phyloP scores from a whole-genome alignment of 1,140 invertebrate species.

The Protaetia brevitarsis region DNA sequence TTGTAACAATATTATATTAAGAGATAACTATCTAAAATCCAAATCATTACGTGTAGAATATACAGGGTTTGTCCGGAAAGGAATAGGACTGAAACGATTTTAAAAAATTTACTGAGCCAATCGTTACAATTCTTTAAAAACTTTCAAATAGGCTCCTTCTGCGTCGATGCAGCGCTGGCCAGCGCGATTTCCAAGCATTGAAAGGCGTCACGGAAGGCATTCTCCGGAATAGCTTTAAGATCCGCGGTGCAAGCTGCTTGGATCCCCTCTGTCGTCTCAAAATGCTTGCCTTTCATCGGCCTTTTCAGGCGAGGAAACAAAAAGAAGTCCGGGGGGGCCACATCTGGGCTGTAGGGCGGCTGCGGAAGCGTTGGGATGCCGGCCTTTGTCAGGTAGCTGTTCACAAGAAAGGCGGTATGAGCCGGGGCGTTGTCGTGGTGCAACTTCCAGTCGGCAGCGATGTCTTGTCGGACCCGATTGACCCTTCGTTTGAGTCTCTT shows the following conservation, averaged over 20 bases:
- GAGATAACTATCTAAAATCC: too few relatives aligned
- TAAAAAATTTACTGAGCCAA: not conserved
- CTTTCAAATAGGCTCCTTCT: constrained; percentile 20
- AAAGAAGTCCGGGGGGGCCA: not conserved
- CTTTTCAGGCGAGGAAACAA: too few relatives aligned
- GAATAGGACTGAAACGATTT: not conserved
- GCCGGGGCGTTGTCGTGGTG: constrained; percentile 10
- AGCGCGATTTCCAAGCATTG: not conserved
- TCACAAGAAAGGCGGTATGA: constrained; percentile 13
- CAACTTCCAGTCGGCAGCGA: constrained; percentile 19
- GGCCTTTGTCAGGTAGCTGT: constrained; percentile 8
- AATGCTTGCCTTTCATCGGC: too few relatives aligned
- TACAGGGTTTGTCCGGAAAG: not conserved
- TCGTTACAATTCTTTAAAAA: constrained; percentile 6
- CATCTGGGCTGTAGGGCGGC: not conserved
- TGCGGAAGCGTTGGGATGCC: not conserved
- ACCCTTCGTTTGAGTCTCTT: too few relatives aligned
- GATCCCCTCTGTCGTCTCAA: too few relatives aligned
- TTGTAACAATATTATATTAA: too few relatives aligned
- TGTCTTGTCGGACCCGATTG: too few relatives aligned
- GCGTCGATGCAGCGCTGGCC: not conserved
- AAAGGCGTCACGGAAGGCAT: too few relatives aligned
- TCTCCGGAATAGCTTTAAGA: too few relatives aligned
- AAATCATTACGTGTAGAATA: too few relatives aligned
- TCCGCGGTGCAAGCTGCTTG: too few relatives aligned